Evolutionary conservation across 2,113 vertebrate genomes (phyloP).

Genomic region (Vidua macroura): DNA sequence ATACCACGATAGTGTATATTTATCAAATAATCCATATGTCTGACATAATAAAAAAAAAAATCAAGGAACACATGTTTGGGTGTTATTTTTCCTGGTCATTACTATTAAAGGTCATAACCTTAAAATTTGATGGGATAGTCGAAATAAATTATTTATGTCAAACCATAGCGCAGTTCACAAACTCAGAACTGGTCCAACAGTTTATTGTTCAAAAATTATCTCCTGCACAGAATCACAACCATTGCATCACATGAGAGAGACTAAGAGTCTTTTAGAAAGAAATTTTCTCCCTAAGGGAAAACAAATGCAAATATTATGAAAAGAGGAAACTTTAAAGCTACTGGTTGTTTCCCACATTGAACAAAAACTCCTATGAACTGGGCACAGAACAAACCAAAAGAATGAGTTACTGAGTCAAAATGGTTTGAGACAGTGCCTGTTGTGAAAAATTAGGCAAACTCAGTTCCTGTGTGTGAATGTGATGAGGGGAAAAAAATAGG

Average conservation of each 20-base stretch:
- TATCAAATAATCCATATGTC: neutral
- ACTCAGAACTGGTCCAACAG: neutral
- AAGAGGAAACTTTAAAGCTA: neutral
- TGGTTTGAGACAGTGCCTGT: neutral
- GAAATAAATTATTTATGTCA: neutral
- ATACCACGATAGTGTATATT: neutral
- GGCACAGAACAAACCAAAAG: neutral
- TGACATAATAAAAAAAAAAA: neutral
- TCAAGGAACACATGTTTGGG: accelerated
- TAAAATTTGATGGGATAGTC: neutral
- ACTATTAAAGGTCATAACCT: neutral
- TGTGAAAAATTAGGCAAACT: neutral
- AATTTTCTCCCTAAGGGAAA: neutral
- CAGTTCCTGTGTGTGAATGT: neutral
- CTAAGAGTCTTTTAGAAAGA: neutral
- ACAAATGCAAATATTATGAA: neutral
- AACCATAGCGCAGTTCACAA: neutral
- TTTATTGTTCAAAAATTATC: neutral
- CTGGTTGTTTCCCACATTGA: neutral
- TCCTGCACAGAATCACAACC: neutral
- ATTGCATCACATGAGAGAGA: neutral
- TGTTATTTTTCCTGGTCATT: neutral
- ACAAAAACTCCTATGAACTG: neutral
- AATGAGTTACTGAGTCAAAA: neutral
- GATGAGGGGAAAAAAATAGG: neutral